Percentiles rank a stretch among this genome's conserved stretches.
Evolutionary conservation across 2,888 invertebrate species (phyloP).

Genomic region (Scaptomyza tumidula): DNA sequence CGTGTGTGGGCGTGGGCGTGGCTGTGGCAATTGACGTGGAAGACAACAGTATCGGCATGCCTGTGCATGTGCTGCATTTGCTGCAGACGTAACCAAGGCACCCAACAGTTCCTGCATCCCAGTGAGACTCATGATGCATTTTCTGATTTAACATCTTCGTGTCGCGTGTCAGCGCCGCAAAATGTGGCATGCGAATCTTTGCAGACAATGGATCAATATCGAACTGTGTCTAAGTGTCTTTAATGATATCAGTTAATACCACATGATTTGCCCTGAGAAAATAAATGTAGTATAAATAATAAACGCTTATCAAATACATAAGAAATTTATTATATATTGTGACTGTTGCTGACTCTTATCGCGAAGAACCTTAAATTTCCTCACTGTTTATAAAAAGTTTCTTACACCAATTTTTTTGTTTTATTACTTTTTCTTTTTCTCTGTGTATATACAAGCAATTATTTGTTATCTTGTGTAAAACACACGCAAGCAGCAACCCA

Average conservation of each 20-base stretch:
- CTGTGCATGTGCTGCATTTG: not conserved
- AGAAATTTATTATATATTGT: too few relatives aligned
- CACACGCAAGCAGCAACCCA: slow-evolving; percentile 6
- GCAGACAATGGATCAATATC: slow-evolving; percentile 43
- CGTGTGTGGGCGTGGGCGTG: slow-evolving; percentile 1
- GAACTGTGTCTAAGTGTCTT: not conserved
- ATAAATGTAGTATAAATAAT: not conserved
- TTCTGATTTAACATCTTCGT: slow-evolving; percentile 7
- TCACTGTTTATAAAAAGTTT: not conserved
- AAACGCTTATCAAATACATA: too few relatives aligned
- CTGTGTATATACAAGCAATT: slow-evolving; percentile 13
- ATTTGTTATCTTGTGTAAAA: slow-evolving; percentile 44
- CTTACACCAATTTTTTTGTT: not conserved
- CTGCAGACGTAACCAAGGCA: not conserved
- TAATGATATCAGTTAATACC: not conserved
- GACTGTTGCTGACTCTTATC: too few relatives aligned
- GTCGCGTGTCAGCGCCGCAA: slow-evolving; percentile 11
- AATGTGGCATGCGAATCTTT: slow-evolving; percentile 24
- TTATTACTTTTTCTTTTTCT: not conserved
- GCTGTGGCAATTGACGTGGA: not conserved
- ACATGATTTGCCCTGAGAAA: slow-evolving; percentile 16
- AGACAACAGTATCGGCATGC: not conserved
- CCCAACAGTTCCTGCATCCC: slow-evolving; percentile 6
- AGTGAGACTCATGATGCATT: slow-evolving; percentile 13
- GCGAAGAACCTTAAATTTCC: too few relatives aligned